Base-by-base conservation (phyloP, 1,140 invertebrate species). In the Trichonephila inaurata region DNA sequence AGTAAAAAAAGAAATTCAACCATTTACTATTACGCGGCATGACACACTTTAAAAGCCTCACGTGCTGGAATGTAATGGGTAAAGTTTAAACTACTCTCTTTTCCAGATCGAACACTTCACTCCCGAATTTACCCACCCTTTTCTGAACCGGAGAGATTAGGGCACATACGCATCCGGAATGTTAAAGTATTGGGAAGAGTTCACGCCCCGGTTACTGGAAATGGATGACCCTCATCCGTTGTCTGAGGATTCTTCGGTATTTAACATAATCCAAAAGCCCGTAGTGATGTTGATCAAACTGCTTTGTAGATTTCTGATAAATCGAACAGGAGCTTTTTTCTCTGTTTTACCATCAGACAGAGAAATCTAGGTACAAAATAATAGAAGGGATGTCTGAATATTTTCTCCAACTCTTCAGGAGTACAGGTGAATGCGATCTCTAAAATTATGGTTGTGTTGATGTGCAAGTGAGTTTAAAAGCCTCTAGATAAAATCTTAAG, bases 31-130 rank as follows among this genome's bases (percentile, higher is more conserved):
- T 40, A 64, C 61, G 24, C 16, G 86, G 66, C 61, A 88, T 61
- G 24, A 19, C 40, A 64, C n/a, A 88, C 19, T 61, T 88, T 88
- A 88, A 66, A 44, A 88, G 86, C 19, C 86, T 66, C 86, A 88
- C 86, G 86, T 64, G 28, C 33, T 61, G 24, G 19, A 88, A 7
- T 40, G 60, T 88, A 88, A 88, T 66, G 61, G 86, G 21, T 61
- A 40, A 69, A 69, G 86, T 88, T 88, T 88, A 66, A 88, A 88
- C 86, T 64, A n/a, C 61, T 28, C 86, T 62, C 61, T 5, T 64
- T 88, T 64, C 6, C 60, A 88, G 83, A 24, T 85, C n/a, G 83
- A 85, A 60, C 58, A 60, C 61, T 61, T 85, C 83, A 58, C 83
- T 24, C 16, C 51, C 72, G 10, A 33, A 40, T 44, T 64, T 7